Conservation (phyloP, 2,797 vertebrate genomes). For the Sciurus carolinensis region DNA sequence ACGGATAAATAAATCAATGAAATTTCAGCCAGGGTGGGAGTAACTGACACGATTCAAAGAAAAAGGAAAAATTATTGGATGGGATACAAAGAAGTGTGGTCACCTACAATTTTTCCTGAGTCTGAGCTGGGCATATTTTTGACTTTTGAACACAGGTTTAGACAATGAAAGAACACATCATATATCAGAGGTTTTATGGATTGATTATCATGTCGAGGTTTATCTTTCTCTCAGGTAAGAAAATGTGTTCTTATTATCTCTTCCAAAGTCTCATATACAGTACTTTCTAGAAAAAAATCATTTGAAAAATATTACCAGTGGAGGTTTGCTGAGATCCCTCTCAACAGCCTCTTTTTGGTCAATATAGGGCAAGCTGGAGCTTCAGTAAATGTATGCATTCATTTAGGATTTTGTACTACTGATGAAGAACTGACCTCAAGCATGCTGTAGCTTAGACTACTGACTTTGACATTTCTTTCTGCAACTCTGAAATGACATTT, state of each 20-base stretch:
- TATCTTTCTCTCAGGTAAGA: slow-evolving; percentile 86
- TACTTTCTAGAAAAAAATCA: slow-evolving; percentile 45
- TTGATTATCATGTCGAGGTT: slow-evolving; percentile 69
- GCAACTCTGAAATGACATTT: slow-evolving; percentile 54
- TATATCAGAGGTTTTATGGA: slow-evolving; percentile 68
- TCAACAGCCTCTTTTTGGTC: slow-evolving; percentile 11
- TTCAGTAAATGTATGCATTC: slow-evolving; percentile 10
- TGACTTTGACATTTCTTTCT: slow-evolving; percentile 31
- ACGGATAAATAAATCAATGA: slow-evolving; percentile 29
- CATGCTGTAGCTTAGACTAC: slow-evolving; percentile 11
- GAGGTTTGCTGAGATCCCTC: slow-evolving; percentile 19
- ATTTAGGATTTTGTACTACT: background rate
- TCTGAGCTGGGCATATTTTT: slow-evolving; percentile 68
- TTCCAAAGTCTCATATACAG: slow-evolving; percentile 37
- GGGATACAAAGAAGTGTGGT: background rate
- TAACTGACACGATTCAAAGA: slow-evolving; percentile 9
- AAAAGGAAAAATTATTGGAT: slow-evolving; percentile 15
- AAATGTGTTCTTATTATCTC: slow-evolving; percentile 46
- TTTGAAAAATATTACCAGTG: slow-evolving; percentile 51
- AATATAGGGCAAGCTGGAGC: background rate
- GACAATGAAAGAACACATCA: slow-evolving; percentile 82
- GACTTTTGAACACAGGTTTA: slow-evolving; percentile 79
- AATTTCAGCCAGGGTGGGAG: background rate
- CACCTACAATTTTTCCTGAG: slow-evolving; percentile 28
- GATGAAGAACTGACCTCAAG: background rate